Base-by-base conservation (phyloP, 2,113 vertebrate species). In the Dryoscopus gambensis region DNA sequence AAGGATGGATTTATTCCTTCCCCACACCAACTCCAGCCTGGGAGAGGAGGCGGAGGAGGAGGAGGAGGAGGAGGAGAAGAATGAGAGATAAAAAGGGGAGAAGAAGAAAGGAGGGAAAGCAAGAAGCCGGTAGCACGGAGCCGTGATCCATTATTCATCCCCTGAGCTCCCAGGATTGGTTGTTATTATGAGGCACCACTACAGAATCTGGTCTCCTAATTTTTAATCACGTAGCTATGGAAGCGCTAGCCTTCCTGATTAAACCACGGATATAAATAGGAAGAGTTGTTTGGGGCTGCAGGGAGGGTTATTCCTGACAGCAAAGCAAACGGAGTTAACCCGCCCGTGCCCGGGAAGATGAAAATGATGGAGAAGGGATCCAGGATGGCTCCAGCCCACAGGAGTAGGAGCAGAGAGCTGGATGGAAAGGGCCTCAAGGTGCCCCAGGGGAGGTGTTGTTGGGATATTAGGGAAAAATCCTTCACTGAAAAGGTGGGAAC, bases 81-180 rank as follows among this genome's bases (percentile, higher is more conserved):
- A 67, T 14, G 57, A 80, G 74, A 94, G 96, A 95, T 95, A 92
- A 96, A 95, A 95, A 92, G 92, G 40, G 81, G 89, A 73, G 47
- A 95, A 91, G 88, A 97, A 87, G 92, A 93, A 95, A 94, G 87
- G 31, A 74, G 20, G 69, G 94, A 93, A 92, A 90, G 73, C 6
- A 20, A 96, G 95, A 93, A 75, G 91, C 84, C 35, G 37, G 90
- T 56, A 90, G 90, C 70, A 15, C 6, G 16, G 69, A 80, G 89
- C 92, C 79, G 3, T 59, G 89, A 98, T 98, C 95, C 97, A 97
- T 98, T 97, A 98, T 98, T 98, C 97, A 98, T 98, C 55, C 42
- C 3, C 25, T 17, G 46, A 19, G 65, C 91, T 92, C 90, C 30
- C 93, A 92, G 97, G 95, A 93, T 71, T 91, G 90, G 97, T 82